Percentiles rank a stretch among this genome's conserved stretches.
phyloP scores from a whole-genome alignment of 2,113 vertebrate species.

The Pterophyllum scalare region DNA sequence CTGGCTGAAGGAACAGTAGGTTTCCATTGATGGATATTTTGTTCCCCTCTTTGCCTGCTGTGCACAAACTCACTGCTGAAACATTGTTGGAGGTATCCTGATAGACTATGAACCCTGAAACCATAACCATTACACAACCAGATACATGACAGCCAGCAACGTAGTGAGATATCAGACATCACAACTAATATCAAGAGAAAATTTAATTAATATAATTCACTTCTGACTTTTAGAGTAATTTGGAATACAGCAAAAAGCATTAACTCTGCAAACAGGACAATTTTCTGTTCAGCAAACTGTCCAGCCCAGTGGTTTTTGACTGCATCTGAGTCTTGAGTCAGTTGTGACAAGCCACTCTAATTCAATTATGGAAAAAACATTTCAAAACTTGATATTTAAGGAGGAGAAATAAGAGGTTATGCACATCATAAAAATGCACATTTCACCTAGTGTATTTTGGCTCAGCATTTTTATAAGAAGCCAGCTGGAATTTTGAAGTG shows the following conservation, averaged over 20 bases:
- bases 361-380: constrained; percentile 71
- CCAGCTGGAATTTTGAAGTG: constrained; percentile 62
- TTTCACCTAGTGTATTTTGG: constrained; percentile 74
- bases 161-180: not conserved
- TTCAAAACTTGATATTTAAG: constrained; percentile 67
- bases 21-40: constrained; percentile 42
- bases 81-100: constrained; percentile 13
- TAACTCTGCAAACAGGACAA: constrained; percentile 4
- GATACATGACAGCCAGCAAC: constrained; percentile 20
- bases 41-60: constrained; percentile 7
- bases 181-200: constrained; percentile 17
- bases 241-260: not conserved
- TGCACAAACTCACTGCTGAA: constrained; percentile 21
- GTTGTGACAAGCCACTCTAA: constrained; percentile 66
- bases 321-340: constrained; percentile 35
- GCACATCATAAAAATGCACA: constrained; percentile 74
- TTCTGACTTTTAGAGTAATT: not conserved
- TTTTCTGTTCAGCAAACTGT: constrained; percentile 27
- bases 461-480: constrained; percentile 53
- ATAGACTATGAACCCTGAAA: constrained; percentile 32
- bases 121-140: constrained; percentile 4
- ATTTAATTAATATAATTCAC: constrained; percentile 7
- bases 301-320: constrained; percentile 29
- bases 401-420: constrained; percentile 73
- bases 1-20: not conserved